Evolutionary conservation across 2,113 vertebrate genomes (phyloP).

Genomic region (Baryphthengus martii): DNA sequence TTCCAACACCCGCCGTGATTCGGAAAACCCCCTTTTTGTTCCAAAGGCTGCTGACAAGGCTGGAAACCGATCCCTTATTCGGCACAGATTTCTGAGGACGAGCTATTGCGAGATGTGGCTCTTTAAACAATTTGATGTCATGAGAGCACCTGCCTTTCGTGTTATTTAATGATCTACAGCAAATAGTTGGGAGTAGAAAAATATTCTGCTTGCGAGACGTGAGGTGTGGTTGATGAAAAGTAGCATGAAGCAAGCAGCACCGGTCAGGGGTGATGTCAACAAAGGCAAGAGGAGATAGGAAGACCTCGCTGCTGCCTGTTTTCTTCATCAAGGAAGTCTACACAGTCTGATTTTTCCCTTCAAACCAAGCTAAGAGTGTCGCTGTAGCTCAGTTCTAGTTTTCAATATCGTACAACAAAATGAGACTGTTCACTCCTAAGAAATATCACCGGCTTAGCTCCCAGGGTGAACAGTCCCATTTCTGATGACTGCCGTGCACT

Average conservation of each 20-base stretch:
- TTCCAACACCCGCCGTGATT: neutral
- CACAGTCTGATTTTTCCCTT: neutral
- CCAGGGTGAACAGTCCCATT: neutral
- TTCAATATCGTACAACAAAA: neutral
- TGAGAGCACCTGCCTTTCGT: rapidly evolving
- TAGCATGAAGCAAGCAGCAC: neutral
- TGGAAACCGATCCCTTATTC: neutral
- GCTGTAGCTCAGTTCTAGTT: neutral
- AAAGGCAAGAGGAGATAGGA: neutral
- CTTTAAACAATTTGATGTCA: neutral
- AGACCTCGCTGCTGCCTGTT: neutral
- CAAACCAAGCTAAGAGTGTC: neutral
- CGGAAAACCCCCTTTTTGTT: neutral
- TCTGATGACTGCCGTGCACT: neutral
- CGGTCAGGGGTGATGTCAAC: neutral
- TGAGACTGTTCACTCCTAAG: neutral
- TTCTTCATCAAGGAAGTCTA: neutral
- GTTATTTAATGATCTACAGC: neutral
- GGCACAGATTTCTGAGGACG: neutral
- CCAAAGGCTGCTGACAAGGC: neutral
- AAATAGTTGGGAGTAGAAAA: neutral
- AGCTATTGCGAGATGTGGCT: neutral
- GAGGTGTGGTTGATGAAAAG: neutral
- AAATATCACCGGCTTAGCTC: constrained; percentile 18
- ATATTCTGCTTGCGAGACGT: neutral